Conservation (phyloP, 2,797 vertebrate species). For the Danionella dracula region DNA sequence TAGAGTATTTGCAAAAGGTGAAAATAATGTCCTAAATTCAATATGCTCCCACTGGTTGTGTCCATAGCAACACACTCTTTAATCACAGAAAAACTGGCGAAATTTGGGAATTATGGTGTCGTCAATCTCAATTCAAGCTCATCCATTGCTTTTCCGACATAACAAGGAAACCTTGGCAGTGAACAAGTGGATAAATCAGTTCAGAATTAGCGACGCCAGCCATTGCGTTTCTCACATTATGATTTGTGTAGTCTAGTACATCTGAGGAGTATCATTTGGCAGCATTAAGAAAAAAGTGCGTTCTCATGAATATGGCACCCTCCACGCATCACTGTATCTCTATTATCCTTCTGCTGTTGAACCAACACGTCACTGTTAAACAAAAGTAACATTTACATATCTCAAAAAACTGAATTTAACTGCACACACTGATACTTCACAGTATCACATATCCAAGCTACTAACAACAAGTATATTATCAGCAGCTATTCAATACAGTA, state of each 20-base stretch:
- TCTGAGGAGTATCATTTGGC: constrained; percentile 7
- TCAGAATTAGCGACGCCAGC: neutral
- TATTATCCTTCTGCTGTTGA: constrained; percentile 47
- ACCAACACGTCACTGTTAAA: neutral
- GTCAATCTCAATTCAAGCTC: too few relatives aligned
- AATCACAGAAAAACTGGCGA: too few relatives aligned
- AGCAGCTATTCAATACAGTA: constrained; percentile 34
- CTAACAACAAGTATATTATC: neutral
- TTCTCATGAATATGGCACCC: constrained; percentile 12
- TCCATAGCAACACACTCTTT: too few relatives aligned
- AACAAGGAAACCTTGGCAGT: too few relatives aligned
- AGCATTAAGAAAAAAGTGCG: constrained; percentile 29
- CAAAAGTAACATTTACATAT: constrained; percentile 25
- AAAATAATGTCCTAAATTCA: too few relatives aligned
- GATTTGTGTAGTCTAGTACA: neutral
- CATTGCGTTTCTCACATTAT: neutral
- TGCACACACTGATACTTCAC: constrained; percentile 28
- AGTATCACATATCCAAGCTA: constrained; percentile 23
- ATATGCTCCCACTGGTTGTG: too few relatives aligned
- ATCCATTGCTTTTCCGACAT: too few relatives aligned
- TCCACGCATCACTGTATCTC: constrained; percentile 8
- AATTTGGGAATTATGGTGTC: too few relatives aligned
- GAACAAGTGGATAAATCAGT: too few relatives aligned
- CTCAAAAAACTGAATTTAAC: constrained; percentile 26
- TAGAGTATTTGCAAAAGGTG: too few relatives aligned